Percentiles rank a stretch among this genome's conserved stretches.
These are phyloP conservation scores for Phania funesta DNA, from an alignment of 2,888 invertebrate species.

Conservation along the genomic window DNA sequence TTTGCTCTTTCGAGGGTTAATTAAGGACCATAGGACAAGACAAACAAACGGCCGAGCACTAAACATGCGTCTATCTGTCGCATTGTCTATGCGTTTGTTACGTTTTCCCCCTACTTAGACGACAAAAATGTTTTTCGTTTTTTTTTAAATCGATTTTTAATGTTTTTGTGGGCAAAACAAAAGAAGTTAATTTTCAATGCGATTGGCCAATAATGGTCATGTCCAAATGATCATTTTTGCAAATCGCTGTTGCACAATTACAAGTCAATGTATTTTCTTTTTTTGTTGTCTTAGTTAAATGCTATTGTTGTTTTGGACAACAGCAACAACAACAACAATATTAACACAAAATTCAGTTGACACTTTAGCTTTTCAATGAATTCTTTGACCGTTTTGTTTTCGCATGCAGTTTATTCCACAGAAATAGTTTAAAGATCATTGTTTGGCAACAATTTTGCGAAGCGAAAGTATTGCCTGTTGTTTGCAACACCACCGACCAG, in stretches of 20 bases:
- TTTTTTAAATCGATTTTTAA: constrained; percentile 43
- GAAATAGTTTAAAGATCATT: constrained; percentile 54
- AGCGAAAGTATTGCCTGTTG: constrained; percentile 60
- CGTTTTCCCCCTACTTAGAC: neutral
- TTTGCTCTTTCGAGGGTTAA: constrained; percentile 25
- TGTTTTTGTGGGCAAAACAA: constrained; percentile 26
- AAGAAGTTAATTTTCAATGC: constrained; percentile 52
- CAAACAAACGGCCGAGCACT: neutral
- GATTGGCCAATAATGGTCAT: constrained; percentile 70
- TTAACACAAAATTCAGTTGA: constrained; percentile 58
- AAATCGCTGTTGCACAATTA: constrained; percentile 78
- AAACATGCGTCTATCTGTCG: constrained; percentile 62
- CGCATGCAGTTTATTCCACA: neutral
- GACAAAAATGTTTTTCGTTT: constrained; percentile 39
- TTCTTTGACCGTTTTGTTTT: constrained; percentile 7
- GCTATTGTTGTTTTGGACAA: constrained; percentile 32
- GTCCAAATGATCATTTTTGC: constrained; percentile 75
- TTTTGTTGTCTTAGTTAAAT: neutral
- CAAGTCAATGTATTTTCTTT: constrained; percentile 33
- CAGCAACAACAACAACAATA: constrained; percentile 5
- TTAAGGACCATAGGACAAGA: neutral
- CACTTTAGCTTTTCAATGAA: constrained; percentile 50
- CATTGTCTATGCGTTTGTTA: constrained; percentile 48
- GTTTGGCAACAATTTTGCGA: constrained; percentile 35
- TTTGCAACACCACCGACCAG: neutral